These are phyloP conservation scores for Oryctolagus cuniculus DNA, from an alignment of 2,113 vertebrate species.

Conservation along the genomic window DNA sequence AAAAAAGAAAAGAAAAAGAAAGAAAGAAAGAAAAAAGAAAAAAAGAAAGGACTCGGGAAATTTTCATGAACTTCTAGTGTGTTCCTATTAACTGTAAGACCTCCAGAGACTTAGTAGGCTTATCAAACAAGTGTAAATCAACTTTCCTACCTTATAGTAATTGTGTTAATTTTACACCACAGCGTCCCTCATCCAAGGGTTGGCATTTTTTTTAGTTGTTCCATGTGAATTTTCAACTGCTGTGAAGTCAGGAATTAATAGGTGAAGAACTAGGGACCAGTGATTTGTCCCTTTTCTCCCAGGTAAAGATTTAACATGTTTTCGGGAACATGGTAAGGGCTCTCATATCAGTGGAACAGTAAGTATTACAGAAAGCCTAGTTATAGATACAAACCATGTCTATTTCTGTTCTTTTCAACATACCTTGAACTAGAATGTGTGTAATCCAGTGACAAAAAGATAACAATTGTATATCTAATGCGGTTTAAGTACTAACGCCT, in stretches of 20 bases:
- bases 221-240: neutral
- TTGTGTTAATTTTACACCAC: neutral
- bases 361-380: slow-evolving; percentile 59
- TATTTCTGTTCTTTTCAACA: slow-evolving; percentile 64
- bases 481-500: slow-evolving; percentile 86
- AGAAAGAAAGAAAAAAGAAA: too few relatives aligned
- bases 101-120: neutral
- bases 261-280: neutral
- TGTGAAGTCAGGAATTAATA: slow-evolving; percentile 1
- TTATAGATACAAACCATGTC: too few relatives aligned
- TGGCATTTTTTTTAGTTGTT: neutral
- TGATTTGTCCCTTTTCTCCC: neutral
- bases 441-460: slow-evolving; percentile 79
- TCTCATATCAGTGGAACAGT: neutral
- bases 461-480: slow-evolving; percentile 86
- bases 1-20: too few relatives aligned
- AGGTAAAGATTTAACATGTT: neutral
- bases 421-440: neutral
- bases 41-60: neutral
- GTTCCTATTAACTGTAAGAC: neutral
- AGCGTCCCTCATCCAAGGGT: neutral
- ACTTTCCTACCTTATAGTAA: neutral
- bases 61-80: neutral
- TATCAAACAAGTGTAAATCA: neutral
- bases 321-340: neutral